Evolutionary conservation across 2,888 invertebrate species (phyloP).

Genomic region (Erynnis tages): DNA sequence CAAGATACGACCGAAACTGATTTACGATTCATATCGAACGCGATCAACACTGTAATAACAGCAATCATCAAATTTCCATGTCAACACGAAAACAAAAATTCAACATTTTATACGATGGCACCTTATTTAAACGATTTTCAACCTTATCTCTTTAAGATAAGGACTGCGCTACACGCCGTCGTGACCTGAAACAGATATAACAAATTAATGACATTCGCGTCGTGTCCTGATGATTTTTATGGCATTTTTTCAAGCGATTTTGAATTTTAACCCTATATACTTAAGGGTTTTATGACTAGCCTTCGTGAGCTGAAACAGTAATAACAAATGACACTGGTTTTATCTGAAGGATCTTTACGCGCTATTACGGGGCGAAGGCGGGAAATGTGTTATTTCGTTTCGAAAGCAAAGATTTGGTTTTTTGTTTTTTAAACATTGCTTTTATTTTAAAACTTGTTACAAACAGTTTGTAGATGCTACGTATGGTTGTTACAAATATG

Average conservation of each 20-base stretch:
- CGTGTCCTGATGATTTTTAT: no score
- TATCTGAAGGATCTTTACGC: constrained; percentile 62
- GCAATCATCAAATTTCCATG: constrained; percentile 69
- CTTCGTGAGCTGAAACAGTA: background rate
- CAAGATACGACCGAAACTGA: constrained; percentile 25
- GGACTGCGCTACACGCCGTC: background rate
- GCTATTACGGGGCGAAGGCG: constrained; percentile 38
- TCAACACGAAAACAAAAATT: constrained; percentile 54
- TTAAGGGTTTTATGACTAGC: background rate
- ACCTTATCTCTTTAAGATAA: background rate
- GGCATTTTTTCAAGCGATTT: no score
- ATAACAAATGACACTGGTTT: constrained; percentile 66
- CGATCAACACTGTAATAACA: constrained; percentile 57
- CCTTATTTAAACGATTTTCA: background rate
- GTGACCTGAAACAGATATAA: constrained; percentile 39
- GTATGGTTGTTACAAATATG: no score
- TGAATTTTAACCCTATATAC: background rate
- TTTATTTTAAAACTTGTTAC: background rate
- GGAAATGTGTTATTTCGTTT: constrained; percentile 11
- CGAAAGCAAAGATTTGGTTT: constrained; percentile 1
- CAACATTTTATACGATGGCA: background rate
- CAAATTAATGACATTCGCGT: constrained; percentile 45
- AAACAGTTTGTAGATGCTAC: no score
- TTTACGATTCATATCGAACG: constrained; percentile 48
- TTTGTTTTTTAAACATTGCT: no score